Evolutionary conservation across 2,888 invertebrate species (phyloP), one percentile per base, ranked within the genome.

Genomic region (Hydrotaea diabolus): DNA sequence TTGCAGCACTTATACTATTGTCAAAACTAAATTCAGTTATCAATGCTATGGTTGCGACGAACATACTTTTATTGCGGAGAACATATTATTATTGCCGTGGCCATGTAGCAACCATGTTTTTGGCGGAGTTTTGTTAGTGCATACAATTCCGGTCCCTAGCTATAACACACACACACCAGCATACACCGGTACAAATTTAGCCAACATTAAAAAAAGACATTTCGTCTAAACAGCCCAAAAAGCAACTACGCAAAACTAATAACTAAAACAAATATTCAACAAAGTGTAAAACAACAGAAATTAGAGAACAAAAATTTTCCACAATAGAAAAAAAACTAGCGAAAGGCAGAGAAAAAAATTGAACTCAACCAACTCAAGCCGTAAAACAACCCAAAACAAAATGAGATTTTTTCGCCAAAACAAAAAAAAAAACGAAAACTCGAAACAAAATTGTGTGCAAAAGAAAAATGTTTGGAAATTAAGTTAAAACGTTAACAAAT

Each of bases 201-300:
- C 76, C 76, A 83, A 55, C 72, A 80, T 80, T 73, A 73, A 13
- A 49, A 43, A 80, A 77, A 80, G 76, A 83, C 72, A 76, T 76
- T 79, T 83, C 31, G 7, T 7, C 9, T 7, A 43, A 43, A 43
- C 43, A 43, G 11, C n/a, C 2, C 1, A 49, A 69, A 59, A 69
- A n/a, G 17, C 19, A 55, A 55, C 8, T 8, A 21, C 1, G 11
- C 21, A 5, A 83, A 80, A 80, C 72, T 74, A 80, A 83, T 77
- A 83, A 77, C 77, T 80, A 80, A 77, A 83, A 83, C 77, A 77
- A 83, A 77, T 74, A 83, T 62, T 74, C 69, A 83, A 77, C 77
- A 39, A 74, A 80, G 77, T 71, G 69, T 77, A 80, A 73, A 80
- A 62, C 66, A 55, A 55, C 62, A 74, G 39, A 69, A 69, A 71